Evolutionary conservation across 2,888 invertebrate genomes (phyloP), one percentile per base, ranked within the genome.

Genomic region (Ichneumoninae sp.): DNA sequence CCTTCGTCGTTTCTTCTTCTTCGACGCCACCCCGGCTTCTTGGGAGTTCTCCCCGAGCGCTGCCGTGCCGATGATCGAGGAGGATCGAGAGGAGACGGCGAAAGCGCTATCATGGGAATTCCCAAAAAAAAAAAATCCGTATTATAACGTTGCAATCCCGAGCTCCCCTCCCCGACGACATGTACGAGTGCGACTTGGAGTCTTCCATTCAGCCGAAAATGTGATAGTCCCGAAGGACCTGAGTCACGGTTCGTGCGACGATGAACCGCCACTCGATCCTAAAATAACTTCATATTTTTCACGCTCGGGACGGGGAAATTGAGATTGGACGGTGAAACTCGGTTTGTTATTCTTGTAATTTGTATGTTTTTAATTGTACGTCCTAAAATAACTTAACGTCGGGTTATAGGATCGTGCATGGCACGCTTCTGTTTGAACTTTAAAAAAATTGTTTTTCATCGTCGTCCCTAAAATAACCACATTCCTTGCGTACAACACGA

Each of bases 41-140:
- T 82, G 81, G 81, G 81, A 79, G 84, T 84, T 81, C 78, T 82
- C 44, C 57, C 70, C 40, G n/a, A 54, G 54, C 72, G 72, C 40
- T 22, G 44, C 69, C 22, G 40, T 50, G 44, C 50, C 74, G 82
- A 80, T 82, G 81, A 82, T 83, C 82, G 83, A 74, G 78, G 70
- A 80, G 66, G 70, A 75, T 79, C 74, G 84, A 62, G 44, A 36
- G 19, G 65, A 79, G 13, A 33, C 33, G 30, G 47, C 62, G 13
- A 72, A 71, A 79, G 66, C 75, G 70, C 78, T 79, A 84, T 84
- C 81, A 79, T 81, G 84, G 84, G 81, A 84, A 84, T 40, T 40
- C 40, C 40, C 2, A 10, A 40, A 36, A 36, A 36, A 8, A 36
- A 40, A 40, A 40, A 1, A 4, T 44, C 33, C 54, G n/a, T 74